Conservation (phyloP, 1,140 invertebrate genomes). For the Drosophila yakuba region DNA sequence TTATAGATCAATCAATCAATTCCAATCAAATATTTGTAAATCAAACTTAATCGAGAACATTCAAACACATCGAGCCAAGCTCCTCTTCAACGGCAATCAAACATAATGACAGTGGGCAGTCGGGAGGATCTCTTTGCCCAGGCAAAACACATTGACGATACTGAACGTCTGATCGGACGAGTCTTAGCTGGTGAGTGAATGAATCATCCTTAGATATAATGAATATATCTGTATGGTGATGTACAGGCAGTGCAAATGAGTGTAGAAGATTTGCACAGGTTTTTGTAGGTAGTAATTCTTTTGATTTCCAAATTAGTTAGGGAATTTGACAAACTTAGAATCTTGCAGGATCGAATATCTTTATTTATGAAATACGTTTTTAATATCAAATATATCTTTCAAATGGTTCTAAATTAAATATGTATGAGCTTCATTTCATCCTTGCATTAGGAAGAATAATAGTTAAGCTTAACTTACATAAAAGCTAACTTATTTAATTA, state of each 20-base stretch:
- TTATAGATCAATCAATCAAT: constrained; percentile 43
- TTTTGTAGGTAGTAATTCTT: neutral
- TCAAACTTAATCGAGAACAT: constrained; percentile 10
- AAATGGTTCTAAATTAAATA: too few relatives aligned
- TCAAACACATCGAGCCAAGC: neutral
- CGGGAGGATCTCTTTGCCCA: constrained; percentile 81
- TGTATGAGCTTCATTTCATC: too few relatives aligned
- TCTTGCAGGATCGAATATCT: too few relatives aligned
- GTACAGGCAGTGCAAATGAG: too few relatives aligned
- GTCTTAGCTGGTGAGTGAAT: constrained; percentile 78
- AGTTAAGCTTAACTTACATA: too few relatives aligned
- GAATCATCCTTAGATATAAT: neutral
- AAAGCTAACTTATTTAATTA: neutral
- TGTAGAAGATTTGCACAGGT: neutral
- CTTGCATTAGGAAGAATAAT: too few relatives aligned
- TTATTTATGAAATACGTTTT: too few relatives aligned
- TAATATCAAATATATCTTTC: too few relatives aligned
- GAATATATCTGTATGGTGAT: neutral
- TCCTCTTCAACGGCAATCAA: neutral
- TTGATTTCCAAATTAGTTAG: too few relatives aligned
- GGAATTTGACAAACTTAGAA: too few relatives aligned
- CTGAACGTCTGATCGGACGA: constrained; percentile 77
- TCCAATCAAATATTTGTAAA: constrained; percentile 16
- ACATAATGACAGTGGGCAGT: constrained; percentile 77
- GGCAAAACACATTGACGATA: constrained; percentile 79